Evolutionary conservation across 1,140 invertebrate genomes (phyloP).

Genomic region (Lepidurus packardi): DNA sequence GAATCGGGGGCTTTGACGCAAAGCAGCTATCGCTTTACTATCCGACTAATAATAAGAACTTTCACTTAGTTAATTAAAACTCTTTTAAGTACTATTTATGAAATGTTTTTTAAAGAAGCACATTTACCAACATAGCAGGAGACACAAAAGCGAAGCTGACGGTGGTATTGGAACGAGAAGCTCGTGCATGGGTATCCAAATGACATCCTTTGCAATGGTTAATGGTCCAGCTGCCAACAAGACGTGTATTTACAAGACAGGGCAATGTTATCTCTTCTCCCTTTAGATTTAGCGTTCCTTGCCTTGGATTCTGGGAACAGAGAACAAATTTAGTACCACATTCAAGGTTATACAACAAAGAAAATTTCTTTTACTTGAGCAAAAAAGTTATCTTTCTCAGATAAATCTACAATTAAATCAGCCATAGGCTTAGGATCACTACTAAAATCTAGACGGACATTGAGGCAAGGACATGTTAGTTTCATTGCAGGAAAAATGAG

Average conservation of each 20-base stretch:
- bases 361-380: background rate
- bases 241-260: conserved; percentile 1
- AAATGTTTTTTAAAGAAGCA: background rate
- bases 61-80: too few relatives aligned
- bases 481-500: conserved; percentile 7
- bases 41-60: background rate
- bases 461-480: background rate
- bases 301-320: background rate
- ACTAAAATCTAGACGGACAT: conserved; percentile 1
- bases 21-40: background rate
- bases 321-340: background rate
- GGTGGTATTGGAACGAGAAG: background rate
- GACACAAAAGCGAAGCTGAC: background rate
- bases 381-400: background rate
- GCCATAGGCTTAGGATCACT: background rate
- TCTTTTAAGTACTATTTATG: too few relatives aligned
- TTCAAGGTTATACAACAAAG: background rate
- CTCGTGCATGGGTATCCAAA: conserved; percentile 25
- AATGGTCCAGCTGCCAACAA: conserved; percentile 24
- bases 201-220: conserved; percentile 27
- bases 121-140: background rate
- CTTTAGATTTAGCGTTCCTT: background rate
- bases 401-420: background rate
- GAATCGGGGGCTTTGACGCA: background rate
- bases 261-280: background rate